Conservation (phyloP, 2,797 vertebrate species). For the Chiroxiphia lanceolata region DNA sequence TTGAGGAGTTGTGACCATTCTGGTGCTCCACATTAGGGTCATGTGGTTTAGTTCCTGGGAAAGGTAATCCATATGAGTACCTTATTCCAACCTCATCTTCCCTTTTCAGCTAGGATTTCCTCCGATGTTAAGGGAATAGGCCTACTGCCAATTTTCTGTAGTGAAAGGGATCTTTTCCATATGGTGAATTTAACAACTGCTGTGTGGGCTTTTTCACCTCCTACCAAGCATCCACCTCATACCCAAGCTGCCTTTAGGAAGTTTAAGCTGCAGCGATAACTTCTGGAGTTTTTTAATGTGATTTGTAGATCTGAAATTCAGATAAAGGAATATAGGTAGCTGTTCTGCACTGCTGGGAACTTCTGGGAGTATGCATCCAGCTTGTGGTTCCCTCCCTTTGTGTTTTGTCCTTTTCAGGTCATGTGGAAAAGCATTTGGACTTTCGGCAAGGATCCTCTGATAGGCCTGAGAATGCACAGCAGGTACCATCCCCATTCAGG, state of each 20-base stretch:
- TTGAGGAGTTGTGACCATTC: neutral
- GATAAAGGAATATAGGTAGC: neutral
- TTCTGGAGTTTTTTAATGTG: constrained; percentile 5
- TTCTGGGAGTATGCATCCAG: neutral
- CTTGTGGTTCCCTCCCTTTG: neutral
- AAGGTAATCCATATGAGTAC: neutral
- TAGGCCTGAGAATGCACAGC: rapidly evolving
- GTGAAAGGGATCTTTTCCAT: constrained; percentile 61
- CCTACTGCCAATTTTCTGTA: constrained; percentile 51
- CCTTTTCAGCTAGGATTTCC: constrained; percentile 44
- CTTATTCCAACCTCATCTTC: neutral
- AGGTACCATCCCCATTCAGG: rapidly evolving
- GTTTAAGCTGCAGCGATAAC: constrained; percentile 45
- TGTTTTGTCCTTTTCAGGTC: neutral
- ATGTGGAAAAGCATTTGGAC: neutral
- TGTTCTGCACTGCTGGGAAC: neutral
- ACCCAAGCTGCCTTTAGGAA: constrained; percentile 35
- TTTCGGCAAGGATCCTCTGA: neutral
- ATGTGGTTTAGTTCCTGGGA: neutral
- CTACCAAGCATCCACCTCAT: constrained; percentile 14
- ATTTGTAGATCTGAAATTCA: neutral
- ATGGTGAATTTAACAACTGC: constrained; percentile 67
- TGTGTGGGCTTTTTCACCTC: constrained; percentile 61
- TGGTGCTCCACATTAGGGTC: neutral
- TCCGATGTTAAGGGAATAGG: constrained; percentile 29